phyloP scores from a whole-genome alignment of 1,140 invertebrate genomes.

The Thaumetopoea pityocampa region DNA sequence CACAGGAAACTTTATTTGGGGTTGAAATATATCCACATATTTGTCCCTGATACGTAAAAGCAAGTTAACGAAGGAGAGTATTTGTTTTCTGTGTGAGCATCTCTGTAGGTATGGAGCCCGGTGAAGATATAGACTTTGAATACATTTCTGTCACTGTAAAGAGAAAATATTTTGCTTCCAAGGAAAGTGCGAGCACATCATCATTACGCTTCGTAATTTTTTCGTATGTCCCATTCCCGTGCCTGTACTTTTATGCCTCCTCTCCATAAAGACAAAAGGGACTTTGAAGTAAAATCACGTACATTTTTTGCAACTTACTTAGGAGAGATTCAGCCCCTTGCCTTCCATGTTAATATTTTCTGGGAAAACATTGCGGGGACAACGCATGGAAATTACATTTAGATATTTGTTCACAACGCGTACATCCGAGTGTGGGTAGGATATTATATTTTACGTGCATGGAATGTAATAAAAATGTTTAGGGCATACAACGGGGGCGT shows the following conservation, averaged over 20 bases:
- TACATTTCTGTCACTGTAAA: constrained; percentile 65
- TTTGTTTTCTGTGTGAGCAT: constrained; percentile 13
- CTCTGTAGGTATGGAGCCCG: constrained; percentile 24
- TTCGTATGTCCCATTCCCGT: constrained; percentile 69
- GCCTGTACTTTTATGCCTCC: constrained; percentile 71
- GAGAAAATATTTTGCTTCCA: constrained; percentile 69
- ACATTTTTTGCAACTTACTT: constrained; percentile 76
- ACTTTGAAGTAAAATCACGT: constrained; percentile 76
- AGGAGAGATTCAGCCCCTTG: constrained; percentile 72
- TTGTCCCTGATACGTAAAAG: constrained; percentile 20
- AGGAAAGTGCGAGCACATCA: constrained; percentile 70
- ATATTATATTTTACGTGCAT: constrained; percentile 75
- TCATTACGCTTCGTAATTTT: constrained; percentile 73
- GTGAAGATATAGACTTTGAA: constrained; percentile 49
- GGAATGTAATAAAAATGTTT: constrained; percentile 72
- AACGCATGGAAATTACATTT: constrained; percentile 75
- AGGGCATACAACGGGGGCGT: constrained; percentile 37
- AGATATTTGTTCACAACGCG: constrained; percentile 71
- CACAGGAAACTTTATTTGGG: background rate
- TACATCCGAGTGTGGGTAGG: constrained; percentile 62
- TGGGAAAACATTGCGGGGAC: constrained; percentile 73
- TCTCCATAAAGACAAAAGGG: constrained; percentile 74
- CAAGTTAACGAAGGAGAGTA: constrained; percentile 14
- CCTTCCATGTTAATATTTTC: constrained; percentile 74
- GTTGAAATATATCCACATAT: constrained; percentile 3